Percentiles rank a stretch among this genome's conserved stretches.
phyloP scores from a whole-genome alignment of 1,140 invertebrate species.

The Elysia chlorotica region DNA sequence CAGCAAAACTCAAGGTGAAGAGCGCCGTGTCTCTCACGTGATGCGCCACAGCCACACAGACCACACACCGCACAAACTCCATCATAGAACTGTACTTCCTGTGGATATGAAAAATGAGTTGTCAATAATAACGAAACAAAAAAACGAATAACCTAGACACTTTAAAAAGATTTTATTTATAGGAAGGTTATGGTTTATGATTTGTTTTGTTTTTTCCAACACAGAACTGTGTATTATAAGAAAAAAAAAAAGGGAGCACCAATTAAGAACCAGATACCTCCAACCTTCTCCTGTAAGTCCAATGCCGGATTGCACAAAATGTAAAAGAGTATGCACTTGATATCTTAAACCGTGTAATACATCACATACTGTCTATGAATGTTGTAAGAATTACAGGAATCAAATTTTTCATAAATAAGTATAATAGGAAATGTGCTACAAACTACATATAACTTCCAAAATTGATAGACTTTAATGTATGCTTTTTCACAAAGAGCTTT shows the following conservation, averaged over 20 bases:
- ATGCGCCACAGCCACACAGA: neutral
- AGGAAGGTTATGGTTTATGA: no score
- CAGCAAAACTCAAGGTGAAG: neutral
- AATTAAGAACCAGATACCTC: no score
- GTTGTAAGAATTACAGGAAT: neutral
- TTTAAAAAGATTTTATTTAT: neutral
- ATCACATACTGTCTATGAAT: neutral
- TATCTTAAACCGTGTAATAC: no score
- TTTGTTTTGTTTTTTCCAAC: no score
- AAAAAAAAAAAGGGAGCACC: no score
- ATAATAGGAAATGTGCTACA: neutral
- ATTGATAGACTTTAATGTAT: neutral
- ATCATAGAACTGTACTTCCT: neutral
- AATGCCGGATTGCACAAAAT: no score
- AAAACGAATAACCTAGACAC: neutral
- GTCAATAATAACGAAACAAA: neutral
- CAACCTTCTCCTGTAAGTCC: no score
- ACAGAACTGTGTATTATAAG: no score
- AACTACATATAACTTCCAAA: no score
- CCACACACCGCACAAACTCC: slow-evolving; percentile 7
- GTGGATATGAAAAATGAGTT: no score
- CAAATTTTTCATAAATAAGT: neutral
- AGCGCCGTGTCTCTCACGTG: neutral
- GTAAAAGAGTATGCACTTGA: no score
- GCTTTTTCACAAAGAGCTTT: neutral